Base-by-base conservation (phyloP, 1,140 invertebrate species). In the Bombus superbus region DNA sequence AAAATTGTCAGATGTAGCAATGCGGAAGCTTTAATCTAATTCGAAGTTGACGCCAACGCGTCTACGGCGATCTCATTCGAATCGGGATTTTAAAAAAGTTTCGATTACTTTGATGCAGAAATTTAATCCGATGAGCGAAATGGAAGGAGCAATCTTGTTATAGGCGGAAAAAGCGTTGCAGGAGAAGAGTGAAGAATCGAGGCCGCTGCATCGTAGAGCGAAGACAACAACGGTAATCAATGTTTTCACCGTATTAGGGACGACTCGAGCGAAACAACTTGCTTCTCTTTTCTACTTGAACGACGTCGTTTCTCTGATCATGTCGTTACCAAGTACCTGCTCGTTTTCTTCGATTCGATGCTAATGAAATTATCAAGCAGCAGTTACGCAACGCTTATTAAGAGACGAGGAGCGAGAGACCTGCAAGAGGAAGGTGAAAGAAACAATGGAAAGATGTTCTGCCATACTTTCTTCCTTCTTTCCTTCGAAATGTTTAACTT, bases 351-450 rank as follows among this genome's bases (percentile, higher is more conserved):
- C 62, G 44, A 84, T 78, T 71, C 75, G 35, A 38, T 40, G 5
- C 44, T 71, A 62, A 78, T 62, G 68, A 78, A 78, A 84, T 84
- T 84, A 84, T 78, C 25, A 10, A 38, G 68, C 38, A 35, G 15
- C 66, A 28, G 38, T 44, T 35, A 35, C 64, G 42, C 35, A n/a
- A 59, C 80, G 69, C 53, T 15, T 69, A 44, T 0, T 10, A 28
- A 57, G 5, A 74, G n/a, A 74, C 38, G n/a, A 18, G 53, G 40
- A 28, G 0, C 18, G 47, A 25, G 5, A 25, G 22, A 40, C 2
- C 13, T 57, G 25, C 32, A 18, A 15, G 4, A 1, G 22, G 40
- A 15, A 28, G 25, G 28, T 4, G 6, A 25, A 18, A n/a, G 3
- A 15, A 57, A 40, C 44, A 57, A 10, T 47, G 13, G 10, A 3